phyloP scores from a whole-genome alignment of 2,888 invertebrate genomes.

The Gerris lacustris region DNA sequence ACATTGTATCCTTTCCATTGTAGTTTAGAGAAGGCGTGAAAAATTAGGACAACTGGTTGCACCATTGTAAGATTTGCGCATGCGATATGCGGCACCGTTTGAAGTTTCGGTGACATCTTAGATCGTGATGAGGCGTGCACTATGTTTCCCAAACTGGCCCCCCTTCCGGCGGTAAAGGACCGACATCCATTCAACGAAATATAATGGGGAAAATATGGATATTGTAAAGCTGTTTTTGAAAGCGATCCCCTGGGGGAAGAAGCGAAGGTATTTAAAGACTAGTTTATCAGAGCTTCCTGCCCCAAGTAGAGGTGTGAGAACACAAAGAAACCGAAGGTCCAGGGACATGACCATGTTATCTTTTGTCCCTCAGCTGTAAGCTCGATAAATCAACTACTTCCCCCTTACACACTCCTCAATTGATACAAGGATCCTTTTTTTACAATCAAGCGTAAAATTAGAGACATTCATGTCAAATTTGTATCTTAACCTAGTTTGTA shows the following conservation, averaged over 20 bases:
- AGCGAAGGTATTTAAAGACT: neutral
- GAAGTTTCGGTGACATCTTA: too few relatives aligned
- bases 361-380: neutral
- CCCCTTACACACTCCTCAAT: too few relatives aligned
- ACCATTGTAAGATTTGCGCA: too few relatives aligned
- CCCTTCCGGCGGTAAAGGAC: neutral
- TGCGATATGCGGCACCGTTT: too few relatives aligned
- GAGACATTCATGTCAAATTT: too few relatives aligned
- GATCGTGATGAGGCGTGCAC: neutral
- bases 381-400: neutral
- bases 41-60: neutral
- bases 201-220: too few relatives aligned
- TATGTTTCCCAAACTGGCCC: neutral
- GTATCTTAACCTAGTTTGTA: too few relatives aligned
- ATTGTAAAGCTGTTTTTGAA: neutral
- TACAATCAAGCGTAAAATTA: too few relatives aligned
- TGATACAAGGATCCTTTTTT: too few relatives aligned
- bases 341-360: neutral
- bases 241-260: neutral
- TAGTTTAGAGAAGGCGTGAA: neutral
- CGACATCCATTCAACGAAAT: too few relatives aligned
- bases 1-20: too few relatives aligned
- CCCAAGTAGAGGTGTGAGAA: neutral
- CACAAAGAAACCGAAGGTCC: neutral
- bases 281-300: slow-evolving; percentile 2